Conservation (phyloP, 2,797 vertebrate genomes). For the Halcyon chelicuti region DNA sequence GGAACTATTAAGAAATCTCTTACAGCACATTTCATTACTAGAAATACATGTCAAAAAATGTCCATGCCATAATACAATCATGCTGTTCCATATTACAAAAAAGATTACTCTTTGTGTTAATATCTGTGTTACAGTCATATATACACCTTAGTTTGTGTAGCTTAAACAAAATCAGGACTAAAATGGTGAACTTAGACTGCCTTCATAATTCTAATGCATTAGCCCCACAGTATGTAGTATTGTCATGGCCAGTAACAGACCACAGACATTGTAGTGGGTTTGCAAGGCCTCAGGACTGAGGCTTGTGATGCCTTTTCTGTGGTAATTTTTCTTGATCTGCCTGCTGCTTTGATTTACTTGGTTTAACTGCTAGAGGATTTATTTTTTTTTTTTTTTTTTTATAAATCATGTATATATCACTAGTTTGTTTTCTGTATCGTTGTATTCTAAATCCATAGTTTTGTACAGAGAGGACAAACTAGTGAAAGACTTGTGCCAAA, state of each 20-base stretch:
- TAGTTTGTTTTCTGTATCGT: background rate
- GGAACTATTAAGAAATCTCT: background rate
- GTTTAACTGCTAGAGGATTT: background rate
- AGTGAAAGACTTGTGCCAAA: background rate
- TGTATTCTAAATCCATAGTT: background rate
- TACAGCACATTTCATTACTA: conserved; percentile 25
- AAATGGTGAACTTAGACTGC: background rate
- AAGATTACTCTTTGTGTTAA: background rate
- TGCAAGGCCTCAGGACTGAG: background rate
- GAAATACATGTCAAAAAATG: background rate
- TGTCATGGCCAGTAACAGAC: too few relatives aligned
- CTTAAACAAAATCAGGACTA: background rate
- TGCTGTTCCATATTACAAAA: background rate
- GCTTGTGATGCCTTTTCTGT: too few relatives aligned
- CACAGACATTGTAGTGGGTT: background rate
- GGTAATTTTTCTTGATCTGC: background rate
- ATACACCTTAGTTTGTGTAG: background rate
- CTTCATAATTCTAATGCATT: background rate
- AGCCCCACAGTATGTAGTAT: background rate
- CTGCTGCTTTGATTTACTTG: background rate
- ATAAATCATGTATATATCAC: background rate
- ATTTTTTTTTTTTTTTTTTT: background rate
- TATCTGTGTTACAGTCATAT: background rate
- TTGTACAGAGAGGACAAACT: background rate
- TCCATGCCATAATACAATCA: background rate